These are phyloP conservation scores for Psococerastis gibbosa DNA, from an alignment of 2,888 invertebrate species.

Conservation along the genomic window DNA sequence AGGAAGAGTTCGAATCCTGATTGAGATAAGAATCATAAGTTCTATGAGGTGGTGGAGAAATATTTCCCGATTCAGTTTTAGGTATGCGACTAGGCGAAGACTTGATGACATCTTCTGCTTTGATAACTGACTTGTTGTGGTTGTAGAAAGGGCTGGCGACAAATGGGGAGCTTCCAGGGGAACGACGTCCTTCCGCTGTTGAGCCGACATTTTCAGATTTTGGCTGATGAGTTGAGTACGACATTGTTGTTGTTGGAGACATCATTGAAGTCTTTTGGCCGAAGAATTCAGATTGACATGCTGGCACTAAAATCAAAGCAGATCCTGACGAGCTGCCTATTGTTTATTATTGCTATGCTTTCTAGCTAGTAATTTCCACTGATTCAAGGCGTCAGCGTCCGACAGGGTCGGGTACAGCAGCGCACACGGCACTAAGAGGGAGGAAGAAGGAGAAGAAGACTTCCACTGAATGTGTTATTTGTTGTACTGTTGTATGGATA, in stretches of 20 bases:
- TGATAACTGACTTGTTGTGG: background rate
- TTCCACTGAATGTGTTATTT: too few species aligned
- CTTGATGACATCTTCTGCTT: slow-evolving; percentile 1
- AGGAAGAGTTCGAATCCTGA: slow-evolving; percentile 52
- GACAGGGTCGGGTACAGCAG: too few species aligned
- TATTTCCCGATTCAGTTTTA: background rate
- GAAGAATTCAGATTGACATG: slow-evolving; percentile 6
- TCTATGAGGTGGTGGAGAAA: slow-evolving; percentile 26
- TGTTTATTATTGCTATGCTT: too few species aligned
- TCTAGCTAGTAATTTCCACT: too few species aligned
- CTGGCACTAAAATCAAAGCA: too few species aligned
- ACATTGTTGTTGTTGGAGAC: background rate
- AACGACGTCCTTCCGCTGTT: background rate
- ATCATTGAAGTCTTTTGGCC: slow-evolving; percentile 2
- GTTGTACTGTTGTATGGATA: too few species aligned
- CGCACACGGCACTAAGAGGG: too few species aligned
- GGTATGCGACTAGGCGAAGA: slow-evolving; percentile 1
- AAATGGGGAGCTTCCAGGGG: background rate
- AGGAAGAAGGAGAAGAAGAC: too few species aligned
- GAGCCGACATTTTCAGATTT: background rate
- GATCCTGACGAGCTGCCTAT: too few species aligned
- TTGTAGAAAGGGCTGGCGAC: slow-evolving; percentile 3
- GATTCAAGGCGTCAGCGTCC: too few species aligned
- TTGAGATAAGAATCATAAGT: slow-evolving; percentile 42
- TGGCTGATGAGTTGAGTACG: background rate